Evolutionary conservation across 2,797 vertebrate genomes (phyloP).

Genomic region (Mionectes olivaceus): DNA sequence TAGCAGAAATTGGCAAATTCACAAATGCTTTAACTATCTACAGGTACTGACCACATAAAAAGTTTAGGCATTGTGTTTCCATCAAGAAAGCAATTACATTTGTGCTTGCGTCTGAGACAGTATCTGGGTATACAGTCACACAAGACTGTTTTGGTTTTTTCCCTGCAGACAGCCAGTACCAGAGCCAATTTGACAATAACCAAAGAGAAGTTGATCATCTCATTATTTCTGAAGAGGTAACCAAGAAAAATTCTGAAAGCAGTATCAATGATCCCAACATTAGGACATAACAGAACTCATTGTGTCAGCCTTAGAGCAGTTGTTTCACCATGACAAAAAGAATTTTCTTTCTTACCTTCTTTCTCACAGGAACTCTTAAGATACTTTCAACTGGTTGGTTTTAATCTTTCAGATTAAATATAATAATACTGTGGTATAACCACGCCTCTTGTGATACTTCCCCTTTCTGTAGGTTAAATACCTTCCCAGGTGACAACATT

Average conservation of each 20-base stretch:
- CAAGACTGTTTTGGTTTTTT: neutral
- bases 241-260: conserved; percentile 1
- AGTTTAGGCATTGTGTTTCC: neutral
- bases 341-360: neutral
- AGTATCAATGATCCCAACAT: neutral
- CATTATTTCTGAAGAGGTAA: conserved; percentile 77
- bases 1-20: neutral
- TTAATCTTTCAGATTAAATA: neutral
- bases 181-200: conserved; percentile 59
- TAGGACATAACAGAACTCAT: neutral
- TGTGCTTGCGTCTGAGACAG: neutral
- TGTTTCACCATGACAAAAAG: neutral
- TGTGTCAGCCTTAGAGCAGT: neutral
- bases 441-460: neutral
- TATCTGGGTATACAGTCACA: neutral
- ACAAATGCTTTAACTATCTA: neutral
- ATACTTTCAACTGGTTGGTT: neutral
- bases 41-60: neutral
- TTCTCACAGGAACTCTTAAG: neutral
- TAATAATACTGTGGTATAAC: neutral
- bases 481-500: neutral
- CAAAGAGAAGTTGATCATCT: conserved; percentile 74
- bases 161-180: conserved; percentile 66
- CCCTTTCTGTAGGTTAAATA: neutral
- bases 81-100: neutral